Percentiles rank a stretch among this genome's conserved stretches.
phyloP scores from a whole-genome alignment of 2,113 vertebrate species.

The Rhabdornis inornatus region DNA sequence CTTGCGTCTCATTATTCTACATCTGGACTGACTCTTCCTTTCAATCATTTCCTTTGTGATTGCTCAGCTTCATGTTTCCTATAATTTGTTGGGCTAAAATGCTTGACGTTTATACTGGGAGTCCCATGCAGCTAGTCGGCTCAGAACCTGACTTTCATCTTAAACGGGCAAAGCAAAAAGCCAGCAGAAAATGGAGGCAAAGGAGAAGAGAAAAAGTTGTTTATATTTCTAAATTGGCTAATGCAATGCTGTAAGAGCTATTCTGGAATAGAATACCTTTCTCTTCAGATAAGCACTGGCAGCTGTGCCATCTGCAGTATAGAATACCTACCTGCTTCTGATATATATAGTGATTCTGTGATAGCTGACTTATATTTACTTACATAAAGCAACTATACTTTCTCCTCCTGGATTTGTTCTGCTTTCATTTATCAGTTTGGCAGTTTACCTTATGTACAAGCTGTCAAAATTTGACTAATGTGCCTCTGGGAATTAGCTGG shows the following conservation, averaged over 20 bases:
- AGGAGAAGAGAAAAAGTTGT: constrained; percentile 12
- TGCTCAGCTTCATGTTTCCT: constrained; percentile 54
- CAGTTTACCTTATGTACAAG: constrained; percentile 27
- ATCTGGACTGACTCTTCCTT: constrained; percentile 55
- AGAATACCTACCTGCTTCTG: constrained; percentile 58
- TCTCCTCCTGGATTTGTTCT: constrained; percentile 38
- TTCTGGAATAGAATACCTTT: constrained; percentile 44
- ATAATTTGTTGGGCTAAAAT: constrained; percentile 57
- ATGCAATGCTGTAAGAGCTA: constrained; percentile 39
- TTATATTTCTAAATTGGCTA: constrained; percentile 64
- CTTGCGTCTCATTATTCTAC: constrained; percentile 24
- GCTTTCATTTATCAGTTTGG: constrained; percentile 43
- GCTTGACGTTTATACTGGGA: constrained; percentile 42
- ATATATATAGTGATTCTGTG: constrained; percentile 30
- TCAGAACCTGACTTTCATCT: constrained; percentile 56
- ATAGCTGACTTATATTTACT: constrained; percentile 48
- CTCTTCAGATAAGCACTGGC: constrained; percentile 53
- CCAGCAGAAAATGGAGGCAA: constrained; percentile 56
- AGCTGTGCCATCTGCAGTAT: constrained; percentile 42
- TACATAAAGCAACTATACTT: constrained; percentile 6
- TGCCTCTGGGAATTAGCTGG: constrained; percentile 38
- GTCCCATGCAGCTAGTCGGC: not conserved
- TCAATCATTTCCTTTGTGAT: constrained; percentile 67
- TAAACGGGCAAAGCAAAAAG: constrained; percentile 42
- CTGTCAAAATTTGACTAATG: constrained; percentile 50